phyloP scores from a whole-genome alignment of 2,113 vertebrate genomes.

The Pelodiscus sinensis region DNA sequence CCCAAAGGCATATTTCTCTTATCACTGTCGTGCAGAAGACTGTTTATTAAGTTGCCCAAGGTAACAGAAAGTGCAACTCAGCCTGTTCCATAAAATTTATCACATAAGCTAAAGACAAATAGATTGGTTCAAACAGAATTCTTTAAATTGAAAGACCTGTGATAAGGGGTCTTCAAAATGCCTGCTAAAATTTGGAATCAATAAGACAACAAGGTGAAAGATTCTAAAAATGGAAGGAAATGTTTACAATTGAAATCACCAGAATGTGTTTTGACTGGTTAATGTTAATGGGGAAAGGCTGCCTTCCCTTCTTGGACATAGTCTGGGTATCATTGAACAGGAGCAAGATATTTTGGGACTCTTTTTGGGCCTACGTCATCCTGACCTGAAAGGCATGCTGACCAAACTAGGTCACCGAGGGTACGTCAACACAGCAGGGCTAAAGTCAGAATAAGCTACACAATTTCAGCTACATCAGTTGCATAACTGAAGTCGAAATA shows the following conservation, averaged over 20 bases:
- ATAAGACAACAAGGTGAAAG: neutral
- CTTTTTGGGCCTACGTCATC: neutral
- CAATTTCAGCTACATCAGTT: too few relatives aligned
- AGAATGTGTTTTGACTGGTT: neutral
- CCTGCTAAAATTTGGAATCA: neutral
- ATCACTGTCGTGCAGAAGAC: neutral
- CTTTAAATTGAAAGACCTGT: neutral
- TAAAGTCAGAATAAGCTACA: too few relatives aligned
- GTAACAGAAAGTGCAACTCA: neutral
- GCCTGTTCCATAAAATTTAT: conserved; percentile 2
- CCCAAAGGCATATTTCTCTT: neutral
- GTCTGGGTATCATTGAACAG: neutral
- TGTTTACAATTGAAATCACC: neutral
- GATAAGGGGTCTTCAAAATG: neutral
- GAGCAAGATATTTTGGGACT: neutral
- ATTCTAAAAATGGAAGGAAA: neutral
- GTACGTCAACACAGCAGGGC: too few relatives aligned
- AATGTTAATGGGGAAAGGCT: neutral
- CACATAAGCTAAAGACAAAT: neutral
- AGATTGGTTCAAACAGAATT: neutral
- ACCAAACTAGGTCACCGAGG: neutral
- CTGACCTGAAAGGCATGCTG: neutral
- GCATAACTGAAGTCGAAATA: too few relatives aligned
- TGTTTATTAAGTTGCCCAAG: neutral
- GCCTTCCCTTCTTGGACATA: neutral